Evolutionary conservation across 2,113 vertebrate species (phyloP).

Genomic region (Rhineura floridana): DNA sequence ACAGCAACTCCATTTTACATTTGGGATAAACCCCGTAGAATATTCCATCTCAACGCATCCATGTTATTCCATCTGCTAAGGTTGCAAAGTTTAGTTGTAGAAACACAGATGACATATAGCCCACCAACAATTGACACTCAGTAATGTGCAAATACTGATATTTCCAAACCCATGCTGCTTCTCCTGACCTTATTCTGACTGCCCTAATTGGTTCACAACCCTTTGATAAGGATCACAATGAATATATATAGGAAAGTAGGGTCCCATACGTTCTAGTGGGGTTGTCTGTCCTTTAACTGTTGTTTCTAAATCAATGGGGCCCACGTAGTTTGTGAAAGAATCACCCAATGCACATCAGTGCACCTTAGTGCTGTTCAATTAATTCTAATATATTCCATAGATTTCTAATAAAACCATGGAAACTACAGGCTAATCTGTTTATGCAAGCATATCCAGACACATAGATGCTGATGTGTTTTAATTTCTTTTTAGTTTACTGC

Average conservation of each 20-base stretch:
- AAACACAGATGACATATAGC: not conserved
- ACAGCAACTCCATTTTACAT: not conserved
- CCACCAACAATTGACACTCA: not conserved
- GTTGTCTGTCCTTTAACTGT: not conserved
- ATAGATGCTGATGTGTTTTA: no score
- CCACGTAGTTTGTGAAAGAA: not conserved
- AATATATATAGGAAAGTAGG: not conserved
- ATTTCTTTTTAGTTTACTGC: no score
- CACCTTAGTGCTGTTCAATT: not conserved
- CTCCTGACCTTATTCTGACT: not conserved
- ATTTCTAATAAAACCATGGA: not conserved
- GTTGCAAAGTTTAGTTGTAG: not conserved
- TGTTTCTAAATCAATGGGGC: not conserved
- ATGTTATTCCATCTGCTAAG: not conserved
- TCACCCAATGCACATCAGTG: not conserved
- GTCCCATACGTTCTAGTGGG: no score
- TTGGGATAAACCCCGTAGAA: not conserved
- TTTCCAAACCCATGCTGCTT: not conserved
- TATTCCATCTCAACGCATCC: constrained; percentile 47
- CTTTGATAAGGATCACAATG: not conserved
- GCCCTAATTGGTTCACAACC: not conserved
- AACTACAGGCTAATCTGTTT: no score
- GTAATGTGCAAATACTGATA: not conserved
- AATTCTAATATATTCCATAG: not conserved
- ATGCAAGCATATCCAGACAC: no score